Evolutionary conservation across 23 tunicate species (phyloP).

Genomic region (Ciona savignyi): DNA sequence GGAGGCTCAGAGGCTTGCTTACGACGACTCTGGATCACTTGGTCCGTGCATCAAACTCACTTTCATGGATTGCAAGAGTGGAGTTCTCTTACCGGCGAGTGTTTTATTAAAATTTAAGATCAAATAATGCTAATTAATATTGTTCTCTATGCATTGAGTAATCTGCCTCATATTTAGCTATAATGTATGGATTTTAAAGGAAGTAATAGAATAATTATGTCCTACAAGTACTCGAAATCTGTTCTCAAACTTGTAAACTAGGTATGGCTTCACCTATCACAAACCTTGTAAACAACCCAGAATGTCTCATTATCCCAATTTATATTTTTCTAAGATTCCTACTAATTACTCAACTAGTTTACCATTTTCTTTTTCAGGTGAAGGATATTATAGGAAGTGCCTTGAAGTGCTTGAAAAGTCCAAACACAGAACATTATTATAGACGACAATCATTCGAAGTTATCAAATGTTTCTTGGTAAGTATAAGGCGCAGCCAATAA

Average conservation of each 20-base stretch:
- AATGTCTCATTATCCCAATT: too few relatives aligned
- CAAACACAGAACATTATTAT: constrained; percentile 46
- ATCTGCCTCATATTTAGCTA: too few relatives aligned
- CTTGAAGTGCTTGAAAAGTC: constrained; percentile 67
- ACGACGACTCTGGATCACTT: constrained; percentile 61
- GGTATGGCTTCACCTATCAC: too few relatives aligned
- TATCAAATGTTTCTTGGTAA: constrained; percentile 78
- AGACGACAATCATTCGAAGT: constrained; percentile 82
- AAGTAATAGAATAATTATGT: too few relatives aligned
- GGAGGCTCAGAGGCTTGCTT: constrained; percentile 86
- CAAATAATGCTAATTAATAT: constrained; percentile 3
- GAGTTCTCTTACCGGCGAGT: constrained; percentile 59
- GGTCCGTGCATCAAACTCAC: constrained; percentile 76
- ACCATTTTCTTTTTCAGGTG: too few relatives aligned
- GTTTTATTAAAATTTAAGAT: neutral
- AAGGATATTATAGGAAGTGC: constrained; percentile 68
- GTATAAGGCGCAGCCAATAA: neutral
- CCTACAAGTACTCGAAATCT: too few relatives aligned
- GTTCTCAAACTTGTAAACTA: too few relatives aligned
- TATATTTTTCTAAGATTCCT: too few relatives aligned
- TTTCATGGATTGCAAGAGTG: constrained; percentile 42
- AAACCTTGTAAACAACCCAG: too few relatives aligned
- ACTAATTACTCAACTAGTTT: too few relatives aligned
- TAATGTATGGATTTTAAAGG: too few relatives aligned
- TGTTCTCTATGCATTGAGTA: neutral